Conservation (phyloP, 2,797 vertebrate species). For the Odontamblyopus rebecca region DNA sequence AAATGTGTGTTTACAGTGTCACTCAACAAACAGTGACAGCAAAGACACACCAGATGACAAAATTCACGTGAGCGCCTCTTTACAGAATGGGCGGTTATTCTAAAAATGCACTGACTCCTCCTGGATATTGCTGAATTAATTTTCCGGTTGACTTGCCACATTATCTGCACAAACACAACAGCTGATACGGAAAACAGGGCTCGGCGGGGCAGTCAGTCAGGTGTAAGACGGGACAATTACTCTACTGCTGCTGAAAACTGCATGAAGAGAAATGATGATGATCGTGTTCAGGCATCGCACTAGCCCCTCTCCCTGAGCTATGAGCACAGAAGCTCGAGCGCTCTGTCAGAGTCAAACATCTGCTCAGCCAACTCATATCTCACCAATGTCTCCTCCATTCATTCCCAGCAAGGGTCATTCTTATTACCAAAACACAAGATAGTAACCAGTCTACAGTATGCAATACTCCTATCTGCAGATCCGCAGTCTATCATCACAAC, state of each 20-base stretch:
- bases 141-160: conserved; percentile 26
- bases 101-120: neutral
- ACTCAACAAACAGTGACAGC: conserved; percentile 20
- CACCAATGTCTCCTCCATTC: conserved; percentile 11
- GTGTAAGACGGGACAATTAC: conserved; percentile 38
- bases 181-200: conserved; percentile 27
- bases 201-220: conserved; percentile 32
- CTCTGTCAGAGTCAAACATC: conserved; percentile 60
- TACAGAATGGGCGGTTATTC: neutral
- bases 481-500: neutral
- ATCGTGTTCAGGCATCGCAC: conserved; percentile 23
- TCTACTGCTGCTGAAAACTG: conserved; percentile 47
- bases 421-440: neutral
- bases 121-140: conserved; percentile 4
- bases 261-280: conserved; percentile 35
- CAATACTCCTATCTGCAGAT: neutral
- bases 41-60: conserved; percentile 32
- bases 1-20: conserved; percentile 27
- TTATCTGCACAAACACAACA: conserved; percentile 21
- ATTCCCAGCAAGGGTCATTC: neutral
- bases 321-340: conserved; percentile 34
- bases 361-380: conserved; percentile 45
- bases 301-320: conserved; percentile 21
- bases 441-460: neutral
- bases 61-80: neutral